These are phyloP conservation scores for Geodia barretti DNA, from an alignment of 37 sponge, comb jelly and placozoan genomes.

Conservation along the genomic window DNA sequence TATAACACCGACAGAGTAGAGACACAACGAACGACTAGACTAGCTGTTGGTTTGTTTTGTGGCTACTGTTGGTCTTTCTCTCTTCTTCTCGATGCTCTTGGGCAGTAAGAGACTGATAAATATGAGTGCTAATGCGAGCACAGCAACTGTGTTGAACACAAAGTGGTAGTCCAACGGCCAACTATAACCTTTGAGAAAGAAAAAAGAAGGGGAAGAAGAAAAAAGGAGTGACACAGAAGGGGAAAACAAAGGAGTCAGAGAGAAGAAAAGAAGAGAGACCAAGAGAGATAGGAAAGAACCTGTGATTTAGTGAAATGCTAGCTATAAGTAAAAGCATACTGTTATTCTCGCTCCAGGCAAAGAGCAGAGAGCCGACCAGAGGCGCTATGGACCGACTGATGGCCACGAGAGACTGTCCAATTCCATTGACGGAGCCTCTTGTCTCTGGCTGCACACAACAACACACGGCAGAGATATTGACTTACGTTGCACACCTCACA, in stretches of 20 bases:
- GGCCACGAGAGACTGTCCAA: conserved; percentile 69
- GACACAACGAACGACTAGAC: not conserved
- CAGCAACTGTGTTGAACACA: conserved; percentile 47
- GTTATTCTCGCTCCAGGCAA: conserved; percentile 80
- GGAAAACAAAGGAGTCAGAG: too few relatives aligned
- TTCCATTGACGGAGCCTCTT: conserved; percentile 77
- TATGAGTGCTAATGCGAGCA: conserved; percentile 8
- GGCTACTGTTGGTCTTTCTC: not conserved
- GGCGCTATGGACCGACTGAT: conserved; percentile 70
- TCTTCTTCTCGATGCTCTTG: conserved; percentile 71
- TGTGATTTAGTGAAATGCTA: too few relatives aligned
- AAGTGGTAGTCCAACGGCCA: conserved; percentile 89
- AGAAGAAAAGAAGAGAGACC: too few relatives aligned
- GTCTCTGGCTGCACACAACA: conserved; percentile 32
- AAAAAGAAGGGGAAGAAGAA: not conserved
- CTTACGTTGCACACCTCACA: too few relatives aligned
- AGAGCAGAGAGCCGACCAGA: conserved; percentile 55
- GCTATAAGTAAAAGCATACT: too few relatives aligned
- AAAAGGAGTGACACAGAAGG: too few relatives aligned
- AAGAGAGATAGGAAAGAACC: too few relatives aligned
- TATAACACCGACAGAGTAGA: not conserved
- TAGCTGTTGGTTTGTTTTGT: too few relatives aligned
- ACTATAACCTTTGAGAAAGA: conserved; percentile 32
- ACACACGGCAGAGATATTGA: not conserved
- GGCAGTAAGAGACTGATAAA: conserved; percentile 60